Conservation (phyloP, 2,797 vertebrate genomes). For the Trachurus trachurus region DNA sequence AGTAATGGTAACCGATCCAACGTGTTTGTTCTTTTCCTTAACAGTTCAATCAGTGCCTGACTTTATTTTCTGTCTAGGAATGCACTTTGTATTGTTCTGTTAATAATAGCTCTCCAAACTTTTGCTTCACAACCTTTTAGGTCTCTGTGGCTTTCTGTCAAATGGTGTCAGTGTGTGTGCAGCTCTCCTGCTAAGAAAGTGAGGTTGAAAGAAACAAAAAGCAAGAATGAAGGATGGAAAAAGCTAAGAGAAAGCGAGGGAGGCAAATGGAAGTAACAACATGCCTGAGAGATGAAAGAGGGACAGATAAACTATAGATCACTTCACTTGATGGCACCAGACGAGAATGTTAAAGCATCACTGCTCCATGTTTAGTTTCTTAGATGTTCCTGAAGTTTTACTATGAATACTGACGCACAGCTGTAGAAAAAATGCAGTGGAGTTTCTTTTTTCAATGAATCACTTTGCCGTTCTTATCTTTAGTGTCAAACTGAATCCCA, state of each 20-base stretch:
- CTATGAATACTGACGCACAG: conserved; percentile 24
- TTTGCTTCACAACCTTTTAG: conserved; percentile 12
- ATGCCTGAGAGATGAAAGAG: conserved; percentile 32
- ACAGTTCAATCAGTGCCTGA: conserved; percentile 9
- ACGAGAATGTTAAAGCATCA: conserved; percentile 49
- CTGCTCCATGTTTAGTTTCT: conserved; percentile 48
- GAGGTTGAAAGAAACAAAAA: conserved; percentile 1
- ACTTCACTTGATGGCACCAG: conserved; percentile 28
- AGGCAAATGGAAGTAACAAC: conserved; percentile 18
- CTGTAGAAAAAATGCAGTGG: conserved; percentile 34
- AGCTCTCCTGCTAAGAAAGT: conserved; percentile 5
- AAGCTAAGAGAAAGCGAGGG: background rate
- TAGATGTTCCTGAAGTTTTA: conserved; percentile 44
- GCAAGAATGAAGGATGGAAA: conserved; percentile 13
- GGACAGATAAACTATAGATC: conserved; percentile 38
- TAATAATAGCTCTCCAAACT: conserved; percentile 43
- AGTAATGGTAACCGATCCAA: background rate
- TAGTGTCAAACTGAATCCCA: conserved; percentile 44
- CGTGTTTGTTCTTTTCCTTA: conserved; percentile 54
- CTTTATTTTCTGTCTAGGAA: conserved; percentile 50
- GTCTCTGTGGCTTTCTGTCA: background rate
- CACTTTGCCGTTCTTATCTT: conserved; percentile 42
- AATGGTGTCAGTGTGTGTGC: conserved; percentile 3
- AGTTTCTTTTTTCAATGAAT: conserved; percentile 25
- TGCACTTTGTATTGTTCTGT: conserved; percentile 60